Conservation (phyloP, 2,888 invertebrate species). For the Hydriomena furcata region DNA sequence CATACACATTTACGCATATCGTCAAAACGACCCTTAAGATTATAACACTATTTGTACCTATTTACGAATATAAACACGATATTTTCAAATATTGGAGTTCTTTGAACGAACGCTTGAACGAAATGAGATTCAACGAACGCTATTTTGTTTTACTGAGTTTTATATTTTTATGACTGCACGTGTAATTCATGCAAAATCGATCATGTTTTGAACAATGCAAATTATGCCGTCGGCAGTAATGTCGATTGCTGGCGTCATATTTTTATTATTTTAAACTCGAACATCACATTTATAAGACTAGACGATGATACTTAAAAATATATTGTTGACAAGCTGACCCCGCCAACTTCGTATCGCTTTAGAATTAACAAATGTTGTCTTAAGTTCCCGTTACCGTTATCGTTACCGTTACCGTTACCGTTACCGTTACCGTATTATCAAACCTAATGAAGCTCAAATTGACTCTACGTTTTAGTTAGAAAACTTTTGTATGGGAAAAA, state of each 20-base stretch:
- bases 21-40: constrained; percentile 58
- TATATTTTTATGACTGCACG: constrained; percentile 26
- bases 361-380: no score
- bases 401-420: no score
- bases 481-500: no score
- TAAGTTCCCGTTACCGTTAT: no score
- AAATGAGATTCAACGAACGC: constrained; percentile 10
- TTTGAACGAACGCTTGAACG: constrained; percentile 4
- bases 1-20: constrained; percentile 68
- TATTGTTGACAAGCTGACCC: no score
- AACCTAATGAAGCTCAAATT: no score
- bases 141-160: constrained; percentile 11
- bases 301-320: neutral
- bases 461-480: no score
- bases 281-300: constrained; percentile 12
- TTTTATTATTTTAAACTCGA: constrained; percentile 14
- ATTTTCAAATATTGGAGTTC: constrained; percentile 14
- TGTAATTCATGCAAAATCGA: constrained; percentile 37
- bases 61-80: constrained; percentile 45
- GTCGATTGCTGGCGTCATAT: constrained; percentile 24
- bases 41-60: constrained; percentile 71
- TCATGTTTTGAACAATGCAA: constrained; percentile 26
- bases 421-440: no score
- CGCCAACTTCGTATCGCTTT: no score
- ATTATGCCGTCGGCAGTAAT: constrained; percentile 28